phyloP scores from a whole-genome alignment of 2,797 vertebrate genomes.

The Hemibagrus guttatus region DNA sequence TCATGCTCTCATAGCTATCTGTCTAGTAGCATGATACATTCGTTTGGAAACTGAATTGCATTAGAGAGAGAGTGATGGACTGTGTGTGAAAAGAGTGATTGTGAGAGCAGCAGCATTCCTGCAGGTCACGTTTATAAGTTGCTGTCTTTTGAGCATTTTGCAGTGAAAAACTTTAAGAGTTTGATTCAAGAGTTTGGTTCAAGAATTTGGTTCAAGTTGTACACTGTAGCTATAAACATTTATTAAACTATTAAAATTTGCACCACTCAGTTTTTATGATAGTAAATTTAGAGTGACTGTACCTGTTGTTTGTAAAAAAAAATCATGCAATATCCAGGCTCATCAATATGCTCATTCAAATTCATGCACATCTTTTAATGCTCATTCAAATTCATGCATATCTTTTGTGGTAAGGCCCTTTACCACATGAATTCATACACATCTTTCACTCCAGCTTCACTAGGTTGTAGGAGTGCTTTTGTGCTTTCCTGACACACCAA shows the following conservation, averaged over 20 bases:
- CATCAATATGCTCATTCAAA: not conserved
- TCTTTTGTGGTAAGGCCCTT: not conserved
- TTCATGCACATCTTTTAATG: not conserved
- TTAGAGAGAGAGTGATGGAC: not conserved
- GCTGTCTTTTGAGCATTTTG: not conserved
- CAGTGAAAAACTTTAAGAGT: not conserved
- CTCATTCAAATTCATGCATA: conserved; percentile 1
- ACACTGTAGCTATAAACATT: not conserved
- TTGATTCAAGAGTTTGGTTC: not conserved
- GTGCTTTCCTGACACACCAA: not conserved
- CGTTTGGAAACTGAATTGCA: not conserved
- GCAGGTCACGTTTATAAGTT: not conserved
- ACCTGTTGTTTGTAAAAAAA: not conserved
- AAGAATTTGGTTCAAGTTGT: no score
- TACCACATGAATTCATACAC: not conserved
- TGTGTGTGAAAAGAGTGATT: not conserved
- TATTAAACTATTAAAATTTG: not conserved
- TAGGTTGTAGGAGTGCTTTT: not conserved
- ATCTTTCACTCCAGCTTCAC: not conserved
- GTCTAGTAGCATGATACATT: not conserved
- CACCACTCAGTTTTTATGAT: not conserved
- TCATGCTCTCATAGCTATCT: not conserved
- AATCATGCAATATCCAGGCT: not conserved
- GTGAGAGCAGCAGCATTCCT: not conserved
- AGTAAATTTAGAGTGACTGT: not conserved